These are phyloP conservation scores for Odontocerum albicorne DNA, from an alignment of 2,888 invertebrate species.

Conservation along the genomic window DNA sequence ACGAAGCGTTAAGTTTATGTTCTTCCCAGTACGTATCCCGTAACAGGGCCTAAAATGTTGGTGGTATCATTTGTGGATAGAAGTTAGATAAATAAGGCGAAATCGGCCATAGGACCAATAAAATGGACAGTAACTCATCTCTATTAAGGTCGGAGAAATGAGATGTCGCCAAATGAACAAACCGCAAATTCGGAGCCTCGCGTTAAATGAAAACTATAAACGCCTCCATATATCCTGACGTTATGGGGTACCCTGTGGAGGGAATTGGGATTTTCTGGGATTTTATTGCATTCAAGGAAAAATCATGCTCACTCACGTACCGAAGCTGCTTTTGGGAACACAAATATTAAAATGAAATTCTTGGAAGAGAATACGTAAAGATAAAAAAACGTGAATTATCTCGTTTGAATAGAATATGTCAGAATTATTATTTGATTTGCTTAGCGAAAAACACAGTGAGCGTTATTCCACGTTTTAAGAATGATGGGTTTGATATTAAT, in stretches of 20 bases:
- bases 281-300: constrained; percentile 4
- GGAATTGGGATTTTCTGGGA: constrained; percentile 6
- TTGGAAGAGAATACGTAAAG: too few relatives aligned
- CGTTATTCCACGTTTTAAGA: too few relatives aligned
- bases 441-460: too few relatives aligned
- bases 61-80: too few relatives aligned
- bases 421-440: too few relatives aligned
- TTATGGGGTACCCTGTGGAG: constrained; percentile 4
- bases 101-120: constrained; percentile 21
- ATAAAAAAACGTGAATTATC: too few relatives aligned
- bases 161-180: constrained; percentile 17
- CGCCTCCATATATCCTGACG: constrained; percentile 7
- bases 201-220: constrained; percentile 28
- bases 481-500: too few relatives aligned
- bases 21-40: too few relatives aligned
- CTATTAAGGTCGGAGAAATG: constrained; percentile 20
- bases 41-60: too few relatives aligned
- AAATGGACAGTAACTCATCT: constrained; percentile 28
- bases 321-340: not conserved
- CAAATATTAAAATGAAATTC: too few relatives aligned
- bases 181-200: constrained; percentile 17
- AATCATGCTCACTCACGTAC: not conserved
- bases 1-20: too few relatives aligned
- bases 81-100: constrained; percentile 21
- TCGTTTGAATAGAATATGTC: too few relatives aligned